Evolutionary conservation across 1,140 invertebrate genomes (phyloP).

Genomic region (Caenorhabditis remanei): DNA sequence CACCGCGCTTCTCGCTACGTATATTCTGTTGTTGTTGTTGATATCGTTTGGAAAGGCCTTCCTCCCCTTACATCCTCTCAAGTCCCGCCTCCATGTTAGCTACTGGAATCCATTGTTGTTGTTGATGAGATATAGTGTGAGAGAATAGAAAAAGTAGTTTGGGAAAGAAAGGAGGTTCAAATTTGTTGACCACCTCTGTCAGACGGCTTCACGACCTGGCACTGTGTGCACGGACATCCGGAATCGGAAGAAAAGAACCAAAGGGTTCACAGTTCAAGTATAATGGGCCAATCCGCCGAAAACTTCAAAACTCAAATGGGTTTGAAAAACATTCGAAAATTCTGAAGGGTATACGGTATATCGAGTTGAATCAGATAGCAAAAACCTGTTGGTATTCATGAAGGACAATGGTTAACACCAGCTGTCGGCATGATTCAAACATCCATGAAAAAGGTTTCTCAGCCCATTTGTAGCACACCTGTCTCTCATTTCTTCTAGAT

Average conservation of each 20-base stretch:
- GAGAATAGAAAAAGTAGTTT: conserved; percentile 6
- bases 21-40: conserved; percentile 45
- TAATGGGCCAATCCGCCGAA: background rate
- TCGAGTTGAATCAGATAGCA: conserved; percentile 5
- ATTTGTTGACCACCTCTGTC: conserved; percentile 16
- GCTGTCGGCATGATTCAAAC: conserved; percentile 40
- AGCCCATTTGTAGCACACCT: conserved; percentile 23
- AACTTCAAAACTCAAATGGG: background rate
- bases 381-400: background rate
- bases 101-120: conserved; percentile 41
- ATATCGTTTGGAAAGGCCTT: background rate
- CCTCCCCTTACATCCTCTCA: background rate
- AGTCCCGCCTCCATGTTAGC: conserved; percentile 16
- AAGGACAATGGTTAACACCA: conserved; percentile 11
- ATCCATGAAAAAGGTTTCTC: background rate
- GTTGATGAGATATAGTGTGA: conserved; percentile 14
- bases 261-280: conserved; percentile 25
- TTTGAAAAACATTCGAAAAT: background rate
- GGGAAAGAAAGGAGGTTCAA: background rate
- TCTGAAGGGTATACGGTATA: background rate
- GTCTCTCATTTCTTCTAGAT: background rate
- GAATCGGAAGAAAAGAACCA: background rate
- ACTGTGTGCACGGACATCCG: conserved; percentile 29
- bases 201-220: conserved; percentile 12
- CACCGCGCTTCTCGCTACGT: conserved; percentile 7